Base-by-base conservation (phyloP, 2,113 vertebrate genomes). In the Oreochromis niloticus region DNA sequence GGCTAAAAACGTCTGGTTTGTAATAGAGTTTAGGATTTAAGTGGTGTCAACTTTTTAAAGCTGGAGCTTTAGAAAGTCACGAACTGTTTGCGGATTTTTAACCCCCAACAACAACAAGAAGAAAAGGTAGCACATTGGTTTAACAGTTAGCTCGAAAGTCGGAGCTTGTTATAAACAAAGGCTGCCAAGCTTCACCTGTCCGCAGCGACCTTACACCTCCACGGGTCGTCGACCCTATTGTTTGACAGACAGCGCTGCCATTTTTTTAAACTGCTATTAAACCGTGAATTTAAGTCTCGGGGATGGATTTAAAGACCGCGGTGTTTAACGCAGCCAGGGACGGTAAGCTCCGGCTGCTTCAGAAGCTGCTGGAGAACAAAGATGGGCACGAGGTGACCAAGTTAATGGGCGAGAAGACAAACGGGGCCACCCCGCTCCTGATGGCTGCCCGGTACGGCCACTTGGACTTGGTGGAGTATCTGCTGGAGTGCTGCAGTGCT, bases 261-360 rank as follows among this genome's bases (percentile, higher is more conserved):
- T 61, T 73, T 73, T 54, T 43, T 46, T 1, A 10, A 71, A 71
- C 19, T 50, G 39, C 11, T 22, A 48, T 48, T 71, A 9, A 73
- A 52, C 54, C 5, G 83, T 55, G 63, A 80, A 10, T 43, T 57
- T 3, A 39, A 3, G 24, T 6, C 2, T 17, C 50, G 36, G 86
- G 87, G 2, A 99, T 99, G 99, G 99, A 99, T 98, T 97, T 99
- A 92, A 99, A 99, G 96, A 99, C 98, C 3, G 98, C 98, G 0
- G 98, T 99, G 9, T 99, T 99, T 90, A 99, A 99, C n/a, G 99
- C 99, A 82, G 98, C 98, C 93, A 96, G 99, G 80, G 99, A 99
- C 96, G 99, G 98, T 50, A 99, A 99, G 92, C 97, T 99, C 73
- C 97, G 98, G 54, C 96, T 99, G 80, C 98, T 99, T 36, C 97